Evolutionary conservation across 2,113 vertebrate species (phyloP), one percentile per base, ranked within the genome.

Genomic region (Atractosteus spatula): DNA sequence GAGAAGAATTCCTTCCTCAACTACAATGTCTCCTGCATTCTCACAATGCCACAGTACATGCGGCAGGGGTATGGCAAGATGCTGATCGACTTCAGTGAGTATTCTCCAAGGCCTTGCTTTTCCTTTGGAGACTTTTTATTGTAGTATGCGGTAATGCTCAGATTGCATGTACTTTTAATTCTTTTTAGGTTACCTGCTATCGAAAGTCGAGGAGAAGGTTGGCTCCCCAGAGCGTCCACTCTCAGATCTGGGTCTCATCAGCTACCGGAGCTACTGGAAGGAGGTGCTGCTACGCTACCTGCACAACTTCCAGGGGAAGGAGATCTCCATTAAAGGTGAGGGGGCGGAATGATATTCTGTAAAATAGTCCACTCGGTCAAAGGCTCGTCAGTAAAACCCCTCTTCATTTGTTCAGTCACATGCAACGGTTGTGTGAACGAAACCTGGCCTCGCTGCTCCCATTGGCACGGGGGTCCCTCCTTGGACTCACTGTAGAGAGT

Each of bases 181-280:
- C 57, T 66, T 57, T 78, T 55, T 62, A 99, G 97, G 97, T 77
- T 99, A 99, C 84, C 88, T 99, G 80, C 90, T 99, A 74, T 99
- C 97, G 1, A 99, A 99, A 85, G 97, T 99, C 16, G 97, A 99
- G 78, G 97, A 99, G 76, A 99, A 98, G 59, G 96, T 99, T 4
- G 97, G 97, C 2, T 99, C 97, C 29, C 97, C 97, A 0, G 97
- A 99, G 63, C 91, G 97, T 1, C 97, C 97, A 0, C 91, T 99
- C 8, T 99, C 97, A 0, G 97, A 99, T 74, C 78, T 99, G 77
- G 97, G 97, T 8, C 96, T 99, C 70, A 99, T 99, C 87, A 99
- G 97, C 85, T 99, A 99, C 82, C 92, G 97, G n/a, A 98, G 96
- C 84, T 99, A 99, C 89, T 99, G 97, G 97, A 99, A 99, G 83